Conservation (phyloP, 2,888 invertebrate genomes). For the Drosophila gaucha region DNA sequence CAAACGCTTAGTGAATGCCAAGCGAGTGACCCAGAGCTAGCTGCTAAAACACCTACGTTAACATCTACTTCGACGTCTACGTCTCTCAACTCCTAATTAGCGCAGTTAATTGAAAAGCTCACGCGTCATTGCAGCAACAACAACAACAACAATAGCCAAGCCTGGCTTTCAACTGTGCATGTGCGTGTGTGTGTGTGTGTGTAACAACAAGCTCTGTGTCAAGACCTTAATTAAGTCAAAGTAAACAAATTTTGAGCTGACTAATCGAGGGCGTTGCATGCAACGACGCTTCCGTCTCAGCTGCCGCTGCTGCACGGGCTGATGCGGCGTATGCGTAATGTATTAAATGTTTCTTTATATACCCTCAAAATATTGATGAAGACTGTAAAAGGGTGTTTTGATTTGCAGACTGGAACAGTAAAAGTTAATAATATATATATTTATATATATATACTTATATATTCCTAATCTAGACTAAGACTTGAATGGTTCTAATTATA, state of each 20-base stretch:
- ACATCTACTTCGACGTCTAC: slow-evolving; percentile 3
- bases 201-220: slow-evolving; percentile 38
- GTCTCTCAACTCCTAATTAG: slow-evolving; percentile 61
- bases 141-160: not conserved
- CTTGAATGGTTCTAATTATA: too few species aligned
- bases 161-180: not conserved
- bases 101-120: slow-evolving; percentile 65
- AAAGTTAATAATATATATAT: too few species aligned
- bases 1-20: slow-evolving; percentile 41
- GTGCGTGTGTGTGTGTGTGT: slow-evolving; percentile 3
- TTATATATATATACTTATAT: too few species aligned
- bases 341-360: not conserved
- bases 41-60: slow-evolving; percentile 34
- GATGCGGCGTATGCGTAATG: slow-evolving; percentile 60
- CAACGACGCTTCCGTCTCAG: slow-evolving; percentile 41
- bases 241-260: slow-evolving; percentile 35
- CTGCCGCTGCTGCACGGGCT: not conserved
- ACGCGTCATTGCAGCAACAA: slow-evolving; percentile 41
- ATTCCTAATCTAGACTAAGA: too few species aligned
- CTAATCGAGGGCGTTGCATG: slow-evolving; percentile 62
- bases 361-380: not conserved
- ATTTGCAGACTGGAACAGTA: too few species aligned
- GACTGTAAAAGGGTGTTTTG: not conserved
- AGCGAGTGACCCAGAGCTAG: slow-evolving; percentile 33
- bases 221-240: slow-evolving; percentile 58